These are phyloP conservation scores for Tichodroma muraria DNA, from an alignment of 2,113 vertebrate species.

Conservation along the genomic window DNA sequence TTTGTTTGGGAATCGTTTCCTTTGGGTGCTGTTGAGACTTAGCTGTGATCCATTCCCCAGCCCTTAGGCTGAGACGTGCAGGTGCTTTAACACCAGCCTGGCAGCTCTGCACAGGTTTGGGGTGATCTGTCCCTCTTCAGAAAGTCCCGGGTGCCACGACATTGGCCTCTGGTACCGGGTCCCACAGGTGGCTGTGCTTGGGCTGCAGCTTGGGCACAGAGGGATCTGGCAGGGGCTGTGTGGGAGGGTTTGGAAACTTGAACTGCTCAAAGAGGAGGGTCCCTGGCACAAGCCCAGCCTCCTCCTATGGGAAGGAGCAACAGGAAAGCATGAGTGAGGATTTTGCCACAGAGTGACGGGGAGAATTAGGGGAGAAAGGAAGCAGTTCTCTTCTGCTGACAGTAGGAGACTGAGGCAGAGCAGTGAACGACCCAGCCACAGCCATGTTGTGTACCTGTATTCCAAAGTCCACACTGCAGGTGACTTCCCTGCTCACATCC, in stretches of 20 bases:
- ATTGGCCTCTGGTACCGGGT: neutral
- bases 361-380: neutral
- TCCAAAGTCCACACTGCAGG: neutral
- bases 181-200: neutral
- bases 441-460: rapidly evolving
- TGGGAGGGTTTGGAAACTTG: neutral
- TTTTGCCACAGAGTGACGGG: neutral
- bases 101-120: neutral
- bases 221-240: neutral
- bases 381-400: neutral
- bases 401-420: neutral
- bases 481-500: neutral
- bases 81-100: neutral
- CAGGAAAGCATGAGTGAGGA: neutral
- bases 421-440: neutral
- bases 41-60: neutral
- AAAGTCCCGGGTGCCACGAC: neutral
- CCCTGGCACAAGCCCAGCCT: neutral
- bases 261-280: neutral
- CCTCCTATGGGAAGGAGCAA: neutral
- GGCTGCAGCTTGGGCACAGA: neutral
- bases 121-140: neutral
- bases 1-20: neutral
- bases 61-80: neutral
- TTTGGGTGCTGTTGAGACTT: neutral